Evolutionary conservation across 30 jellyfish, hydroid and myxozoan species (phyloP).

Genomic region (Hydra vulgaris): DNA sequence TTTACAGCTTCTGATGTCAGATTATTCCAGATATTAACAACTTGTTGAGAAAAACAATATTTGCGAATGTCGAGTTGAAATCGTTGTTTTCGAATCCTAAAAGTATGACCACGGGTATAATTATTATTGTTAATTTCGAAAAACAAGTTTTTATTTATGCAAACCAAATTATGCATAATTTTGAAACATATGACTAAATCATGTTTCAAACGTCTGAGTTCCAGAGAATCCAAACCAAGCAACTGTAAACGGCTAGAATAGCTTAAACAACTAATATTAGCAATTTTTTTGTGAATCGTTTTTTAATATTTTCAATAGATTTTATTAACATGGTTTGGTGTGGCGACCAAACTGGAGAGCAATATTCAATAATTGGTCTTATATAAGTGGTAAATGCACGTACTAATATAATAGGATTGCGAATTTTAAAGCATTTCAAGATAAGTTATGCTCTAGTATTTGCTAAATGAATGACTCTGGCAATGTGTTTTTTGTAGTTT

Average conservation of each 20-base stretch:
- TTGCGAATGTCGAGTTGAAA: background rate
- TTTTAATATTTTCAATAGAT: background rate
- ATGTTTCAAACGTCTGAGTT: background rate
- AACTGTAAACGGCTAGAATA: background rate
- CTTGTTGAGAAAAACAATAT: background rate
- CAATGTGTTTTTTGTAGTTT: background rate
- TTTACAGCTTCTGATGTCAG: background rate
- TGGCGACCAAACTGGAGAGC: background rate
- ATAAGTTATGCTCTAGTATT: background rate
- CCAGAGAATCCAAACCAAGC: background rate
- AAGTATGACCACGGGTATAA: background rate
- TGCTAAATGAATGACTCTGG: background rate
- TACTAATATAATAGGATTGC: background rate
- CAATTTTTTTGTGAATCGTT: background rate
- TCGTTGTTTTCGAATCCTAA: background rate
- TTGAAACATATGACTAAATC: background rate
- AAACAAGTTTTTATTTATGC: background rate
- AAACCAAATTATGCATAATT: background rate
- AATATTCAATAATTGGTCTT: background rate
- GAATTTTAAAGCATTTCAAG: background rate
- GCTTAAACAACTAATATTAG: background rate
- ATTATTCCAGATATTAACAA: background rate
- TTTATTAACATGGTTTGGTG: background rate
- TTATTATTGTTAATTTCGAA: background rate
- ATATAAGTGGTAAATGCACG: background rate